phyloP scores from a whole-genome alignment of 2,888 invertebrate genomes.

The Ichneumoninae sp. region DNA sequence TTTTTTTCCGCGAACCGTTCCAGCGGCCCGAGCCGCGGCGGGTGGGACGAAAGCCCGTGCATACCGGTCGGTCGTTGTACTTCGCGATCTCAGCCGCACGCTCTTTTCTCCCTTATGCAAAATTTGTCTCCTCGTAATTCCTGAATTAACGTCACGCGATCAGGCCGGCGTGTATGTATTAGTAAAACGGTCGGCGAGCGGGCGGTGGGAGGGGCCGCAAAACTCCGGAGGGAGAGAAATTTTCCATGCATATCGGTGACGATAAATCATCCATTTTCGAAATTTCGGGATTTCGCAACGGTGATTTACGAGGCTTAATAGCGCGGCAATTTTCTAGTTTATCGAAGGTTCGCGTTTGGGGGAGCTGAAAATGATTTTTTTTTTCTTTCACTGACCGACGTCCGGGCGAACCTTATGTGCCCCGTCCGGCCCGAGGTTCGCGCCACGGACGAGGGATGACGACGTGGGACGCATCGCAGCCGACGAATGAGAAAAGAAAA shows the following conservation, averaged over 20 bases:
- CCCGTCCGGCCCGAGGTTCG: background rate
- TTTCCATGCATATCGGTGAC: constrained; percentile 52
- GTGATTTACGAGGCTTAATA: constrained; percentile 66
- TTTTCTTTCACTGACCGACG: constrained; percentile 27
- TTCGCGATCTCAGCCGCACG: constrained; percentile 54
- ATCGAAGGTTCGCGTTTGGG: constrained; percentile 42
- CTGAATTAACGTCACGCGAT: constrained; percentile 63
- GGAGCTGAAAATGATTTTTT: constrained; percentile 49
- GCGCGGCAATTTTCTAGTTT: constrained; percentile 63
- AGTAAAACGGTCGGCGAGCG: background rate
- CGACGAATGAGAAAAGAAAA: constrained; percentile 37
- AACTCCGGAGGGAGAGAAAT: constrained; percentile 39
- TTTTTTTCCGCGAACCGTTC: constrained; percentile 70
- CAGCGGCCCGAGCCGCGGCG: background rate
- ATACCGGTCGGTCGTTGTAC: constrained; percentile 20
- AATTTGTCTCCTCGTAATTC: constrained; percentile 57
- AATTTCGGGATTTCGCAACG: constrained; percentile 59
- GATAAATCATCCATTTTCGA: constrained; percentile 62
- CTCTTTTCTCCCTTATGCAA: constrained; percentile 42
- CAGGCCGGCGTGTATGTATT: background rate
- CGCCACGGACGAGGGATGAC: background rate
- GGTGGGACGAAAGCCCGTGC: constrained; percentile 11
- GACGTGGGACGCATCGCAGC: background rate
- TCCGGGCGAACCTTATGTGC: background rate
- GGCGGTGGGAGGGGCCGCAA: no score